Evolutionary conservation across 2,888 invertebrate species (phyloP).

Genomic region (Morpho achilles): DNA sequence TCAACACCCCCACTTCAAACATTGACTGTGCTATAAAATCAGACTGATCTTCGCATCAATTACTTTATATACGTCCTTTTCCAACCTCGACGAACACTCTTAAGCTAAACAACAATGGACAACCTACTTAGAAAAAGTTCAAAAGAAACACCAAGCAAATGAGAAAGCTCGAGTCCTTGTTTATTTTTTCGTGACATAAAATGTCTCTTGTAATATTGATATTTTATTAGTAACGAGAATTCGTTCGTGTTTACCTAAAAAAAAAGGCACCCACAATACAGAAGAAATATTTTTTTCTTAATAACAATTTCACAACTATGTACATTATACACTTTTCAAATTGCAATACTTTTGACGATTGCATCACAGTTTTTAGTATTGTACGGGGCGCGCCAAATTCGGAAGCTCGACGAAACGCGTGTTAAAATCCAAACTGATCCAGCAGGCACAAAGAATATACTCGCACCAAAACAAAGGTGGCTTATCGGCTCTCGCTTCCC

Average conservation of each 20-base stretch:
- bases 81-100: constrained; percentile 4
- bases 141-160: constrained; percentile 9
- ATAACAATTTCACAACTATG: no score
- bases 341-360: no score
- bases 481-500: no score
- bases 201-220: background rate
- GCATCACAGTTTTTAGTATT: no score
- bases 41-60: constrained; percentile 11
- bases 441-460: no score
- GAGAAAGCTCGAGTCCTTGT: background rate
- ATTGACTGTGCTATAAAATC: constrained; percentile 11
- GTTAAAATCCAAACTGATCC: no score
- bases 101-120: constrained; percentile 2
- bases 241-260: background rate
- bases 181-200: background rate
- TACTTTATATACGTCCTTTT: constrained; percentile 11
- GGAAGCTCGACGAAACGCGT: no score
- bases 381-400: no score
- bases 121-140: constrained; percentile 1
- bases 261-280: background rate
- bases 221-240: background rate
- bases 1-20: constrained; percentile 19
- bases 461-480: no score
- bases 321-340: no score
- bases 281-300: no score